phyloP scores from a whole-genome alignment of 2,888 invertebrate species.

The Iphiclides podalirius region DNA sequence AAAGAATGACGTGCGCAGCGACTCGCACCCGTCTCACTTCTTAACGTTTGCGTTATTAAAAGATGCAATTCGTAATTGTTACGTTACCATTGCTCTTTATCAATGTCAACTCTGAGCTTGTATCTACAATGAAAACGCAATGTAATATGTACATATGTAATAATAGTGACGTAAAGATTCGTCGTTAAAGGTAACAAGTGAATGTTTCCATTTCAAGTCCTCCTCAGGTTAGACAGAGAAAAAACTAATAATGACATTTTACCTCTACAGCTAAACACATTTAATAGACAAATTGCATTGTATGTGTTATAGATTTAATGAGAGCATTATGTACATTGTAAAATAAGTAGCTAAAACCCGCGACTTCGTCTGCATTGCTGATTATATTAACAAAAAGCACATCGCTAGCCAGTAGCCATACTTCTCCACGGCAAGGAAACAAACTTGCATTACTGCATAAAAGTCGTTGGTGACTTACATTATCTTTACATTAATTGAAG shows the following conservation, averaged over 20 bases:
- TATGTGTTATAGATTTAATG: no score
- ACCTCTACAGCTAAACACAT: no score
- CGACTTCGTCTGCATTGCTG: no score
- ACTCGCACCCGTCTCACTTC: slow-evolving; percentile 29
- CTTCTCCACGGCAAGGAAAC: no score
- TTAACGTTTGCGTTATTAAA: slow-evolving; percentile 28
- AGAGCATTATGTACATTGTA: no score
- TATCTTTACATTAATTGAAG: no score
- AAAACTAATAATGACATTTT: not conserved
- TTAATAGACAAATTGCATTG: no score
- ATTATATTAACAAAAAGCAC: no score
- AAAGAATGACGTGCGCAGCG: slow-evolving; percentile 69
- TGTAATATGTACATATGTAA: slow-evolving; percentile 3
- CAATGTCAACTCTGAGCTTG: not conserved
- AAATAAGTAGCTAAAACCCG: no score
- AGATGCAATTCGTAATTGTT: slow-evolving; percentile 21
- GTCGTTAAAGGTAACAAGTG: slow-evolving; percentile 10
- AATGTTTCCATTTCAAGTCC: slow-evolving; percentile 8
- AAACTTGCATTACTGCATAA: no score
- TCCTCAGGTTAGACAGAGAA: slow-evolving; percentile 11
- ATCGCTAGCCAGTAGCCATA: no score
- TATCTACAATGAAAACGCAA: slow-evolving; percentile 2
- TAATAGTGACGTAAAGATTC: slow-evolving; percentile 10
- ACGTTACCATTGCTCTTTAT: slow-evolving; percentile 38
- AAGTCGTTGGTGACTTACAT: no score